Evolutionary conservation across 1,140 invertebrate species (phyloP), one percentile per base, ranked within the genome.

Genomic region (Atta colombica): DNA sequence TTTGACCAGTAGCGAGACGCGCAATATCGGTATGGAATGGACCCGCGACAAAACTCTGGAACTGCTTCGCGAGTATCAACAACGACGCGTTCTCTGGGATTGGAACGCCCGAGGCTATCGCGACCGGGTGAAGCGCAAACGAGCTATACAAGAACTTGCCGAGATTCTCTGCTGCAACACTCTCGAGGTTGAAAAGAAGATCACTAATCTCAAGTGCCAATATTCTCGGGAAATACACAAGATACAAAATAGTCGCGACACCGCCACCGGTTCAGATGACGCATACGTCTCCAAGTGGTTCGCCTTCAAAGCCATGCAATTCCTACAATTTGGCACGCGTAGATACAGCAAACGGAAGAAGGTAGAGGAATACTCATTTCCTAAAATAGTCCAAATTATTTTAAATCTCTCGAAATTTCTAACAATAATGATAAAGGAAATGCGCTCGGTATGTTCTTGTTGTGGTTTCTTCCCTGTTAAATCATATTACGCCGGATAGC

Each of bases 171-270:
- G 94, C 25, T 96, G 95, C 89, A 95, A 95, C 87, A 95, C 94
- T 49, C 94, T 95, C 12, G 95, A 96, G 80, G 93, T 96, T 28
- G 95, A 96, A 85, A 95, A 95, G 45, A 96, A 96, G 61, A 95
- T 96, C 90, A 96, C 95, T 6, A 95, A 96, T 14, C 88, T 96
- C 39, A 93, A 96, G 7, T 96, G 95, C 16, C 95, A 96, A 18
- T 96, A 95, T 72, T 90, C 95, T 10, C 93, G 95, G 16, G 95
- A 96, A 86, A 95, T 96, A 74, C 95, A 96, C 63, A 96, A 96
- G 85, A 93, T 93, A 80, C 92, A 93, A 63, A 92, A 90, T 25
- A 93, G 92, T 80, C 88, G 86, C 21, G 88, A 93, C 0, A 80
- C 81, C 3, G 90, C 91, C 0, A 88, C 81, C 58, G 78, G 87